Evolutionary conservation across 2,888 invertebrate species (phyloP), one percentile per base, ranked within the genome.

Genomic region (Agonopterix heracliana): DNA sequence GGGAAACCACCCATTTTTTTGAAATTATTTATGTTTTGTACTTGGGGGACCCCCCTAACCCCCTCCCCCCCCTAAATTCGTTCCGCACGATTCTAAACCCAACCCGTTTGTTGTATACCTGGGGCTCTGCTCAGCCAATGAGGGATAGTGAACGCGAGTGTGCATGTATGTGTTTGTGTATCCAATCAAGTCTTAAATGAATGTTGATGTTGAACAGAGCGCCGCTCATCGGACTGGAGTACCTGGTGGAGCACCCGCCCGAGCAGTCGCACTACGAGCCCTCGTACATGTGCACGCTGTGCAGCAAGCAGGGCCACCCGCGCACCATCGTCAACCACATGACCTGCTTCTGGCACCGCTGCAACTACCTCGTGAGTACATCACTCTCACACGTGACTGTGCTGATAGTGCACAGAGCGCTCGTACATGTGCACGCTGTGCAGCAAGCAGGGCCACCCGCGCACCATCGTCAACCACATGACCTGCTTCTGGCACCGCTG

Each of bases 311-410:
- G 60, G 95, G 95, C 40, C 94, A 95, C 71, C 93, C 93, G 26
- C 90, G 94, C 44, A 94, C 94, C 46, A 94, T 95, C 58, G 89
- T 95, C 74, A 92, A 92, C 56, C 96, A 96, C 75, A 89, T 95
- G 69, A 92, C 93, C 13, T 94, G 95, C 71, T 93, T 92, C 75
- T 92, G 93, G 77, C 96, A 96, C 71, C 90, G 93, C 10, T 86
- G 90, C 64, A 91, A 93, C 68, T 96, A 93, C 74, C 77, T 96
- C 55, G 92, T n/a, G n/a, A n/a, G n/a, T n/a, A n/a, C n/a, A n/a
- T n/a, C n/a, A n/a, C n/a, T n/a, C n/a, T n/a, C n/a, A n/a, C n/a
- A n/a, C n/a, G n/a, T n/a, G n/a, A n/a, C n/a, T n/a, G n/a, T n/a
- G n/a, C n/a, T n/a, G n/a, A n/a, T n/a, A n/a, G n/a, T n/a, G n/a